Base-by-base conservation (phyloP, 2,113 vertebrate species). In the Cairina moschata region DNA sequence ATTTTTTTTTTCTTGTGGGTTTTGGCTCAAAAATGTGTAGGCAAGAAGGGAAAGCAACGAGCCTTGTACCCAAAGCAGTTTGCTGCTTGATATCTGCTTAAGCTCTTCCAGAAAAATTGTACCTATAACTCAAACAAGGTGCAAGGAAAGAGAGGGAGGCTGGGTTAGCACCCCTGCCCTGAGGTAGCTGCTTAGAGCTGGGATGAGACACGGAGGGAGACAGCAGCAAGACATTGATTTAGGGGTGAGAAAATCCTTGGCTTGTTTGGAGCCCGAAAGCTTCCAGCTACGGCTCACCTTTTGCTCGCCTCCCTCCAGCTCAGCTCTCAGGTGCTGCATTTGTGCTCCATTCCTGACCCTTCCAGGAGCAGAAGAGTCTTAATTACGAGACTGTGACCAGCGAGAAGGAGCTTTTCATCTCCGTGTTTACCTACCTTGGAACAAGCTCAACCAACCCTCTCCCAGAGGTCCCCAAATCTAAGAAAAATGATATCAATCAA, bases 11-110 rank as follows among this genome's bases (percentile, higher is more conserved):
- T 8, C 48, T 69, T 74, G 81, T 42, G 78, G 71, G 40, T 91
- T 95, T 91, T 92, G 62, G 74, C 78, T 96, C 34, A 92, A 63
- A 93, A 92, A 44, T 62, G n/a, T 16, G 50, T 66, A 90, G 87
- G 40, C 44, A 62, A 83, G 66, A 82, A 89, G 75, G 65, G 67
- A 85, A 86, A 89, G 62, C 18, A 55, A 73, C 78, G 36, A 76
- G 28, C 36, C 93, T 44, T 4, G 4, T 85, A 44, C 10, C 12
- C 50, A 67, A 58, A 92, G 63, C 28, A 84, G 8, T 69, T 85
- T 89, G n/a, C 59, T 69, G 40, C 44, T 82, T 58, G 56, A 28
- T 54, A 60, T 44, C 32, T 85, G n/a, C 58, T 21, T 83, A 31
- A 58, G n/a, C 26, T 23, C 34, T 77, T 85, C 77, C 58, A 73